These are phyloP conservation scores for Blastobasis lacticolella DNA, from an alignment of 2,888 invertebrate species.

Conservation along the genomic window DNA sequence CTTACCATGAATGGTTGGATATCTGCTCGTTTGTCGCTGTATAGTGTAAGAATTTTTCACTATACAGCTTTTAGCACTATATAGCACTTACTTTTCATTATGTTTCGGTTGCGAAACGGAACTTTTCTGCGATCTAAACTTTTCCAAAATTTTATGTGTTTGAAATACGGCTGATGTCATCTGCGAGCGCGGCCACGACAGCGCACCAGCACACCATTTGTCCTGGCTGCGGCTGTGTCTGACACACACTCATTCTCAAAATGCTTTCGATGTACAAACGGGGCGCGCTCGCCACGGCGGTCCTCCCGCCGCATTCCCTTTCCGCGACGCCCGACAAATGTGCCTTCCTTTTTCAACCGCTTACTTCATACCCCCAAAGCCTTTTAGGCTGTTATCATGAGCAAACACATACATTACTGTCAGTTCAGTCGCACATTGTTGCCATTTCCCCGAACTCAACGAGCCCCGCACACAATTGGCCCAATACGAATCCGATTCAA, in stretches of 20 bases:
- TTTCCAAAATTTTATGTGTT: no score
- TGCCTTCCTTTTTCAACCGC: conserved; percentile 2
- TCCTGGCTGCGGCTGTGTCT: conserved; percentile 33
- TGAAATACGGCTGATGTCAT: no score
- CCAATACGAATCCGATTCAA: no score
- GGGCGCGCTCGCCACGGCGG: conserved; percentile 17
- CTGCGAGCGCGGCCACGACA: no score
- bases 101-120: no score
- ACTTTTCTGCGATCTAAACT: no score
- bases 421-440: conserved; percentile 24
- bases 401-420: conserved; percentile 23
- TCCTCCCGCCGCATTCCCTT: conserved; percentile 1
- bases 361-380: conserved; percentile 21
- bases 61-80: no score
- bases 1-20: no score
- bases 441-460: conserved; percentile 11
- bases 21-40: no score
- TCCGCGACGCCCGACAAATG: conserved; percentile 1
- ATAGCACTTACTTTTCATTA: no score
- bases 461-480: no score
- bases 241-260: conserved; percentile 43
- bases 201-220: conserved; percentile 26
- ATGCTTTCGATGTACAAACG: conserved; percentile 40
- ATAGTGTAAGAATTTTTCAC: no score
- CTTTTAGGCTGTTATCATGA: conserved; percentile 22